A percentile compares a stretch with the other conserved stretches of the same genome.
Conservation (phyloP, 1,140 invertebrate species). For the Drosophila watanabei region DNA sequence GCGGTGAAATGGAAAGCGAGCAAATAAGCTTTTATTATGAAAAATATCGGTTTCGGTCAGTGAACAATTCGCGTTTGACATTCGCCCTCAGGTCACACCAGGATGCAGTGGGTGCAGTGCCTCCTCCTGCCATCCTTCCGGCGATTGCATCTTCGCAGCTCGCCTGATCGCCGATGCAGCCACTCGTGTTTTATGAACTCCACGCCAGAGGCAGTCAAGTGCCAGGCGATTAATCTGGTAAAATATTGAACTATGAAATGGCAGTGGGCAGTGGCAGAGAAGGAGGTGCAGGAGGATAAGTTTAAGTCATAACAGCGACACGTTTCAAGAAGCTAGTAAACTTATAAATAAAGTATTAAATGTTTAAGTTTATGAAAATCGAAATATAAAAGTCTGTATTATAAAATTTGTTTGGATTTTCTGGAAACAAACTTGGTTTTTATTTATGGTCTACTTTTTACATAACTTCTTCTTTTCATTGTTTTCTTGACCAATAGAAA, state of each 20-base stretch:
- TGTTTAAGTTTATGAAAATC: neutral
- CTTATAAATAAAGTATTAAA: neutral
- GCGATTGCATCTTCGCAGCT: constrained; percentile 51
- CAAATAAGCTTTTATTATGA: constrained; percentile 29
- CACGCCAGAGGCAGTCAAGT: constrained; percentile 55
- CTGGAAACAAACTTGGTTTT: too few species aligned
- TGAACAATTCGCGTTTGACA: constrained; percentile 61
- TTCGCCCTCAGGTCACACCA: constrained; percentile 34
- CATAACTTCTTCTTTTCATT: neutral
- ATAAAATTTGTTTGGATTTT: neutral
- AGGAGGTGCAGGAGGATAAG: neutral
- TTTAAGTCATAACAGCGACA: constrained; percentile 2
- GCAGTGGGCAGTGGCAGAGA: neutral
- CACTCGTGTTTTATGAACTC: constrained; percentile 61
- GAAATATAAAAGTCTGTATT: neutral
- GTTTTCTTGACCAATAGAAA: neutral
- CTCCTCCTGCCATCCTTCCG: neutral
- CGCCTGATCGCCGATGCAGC: constrained; percentile 40
- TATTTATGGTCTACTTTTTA: neutral
- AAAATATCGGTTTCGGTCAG: constrained; percentile 63
- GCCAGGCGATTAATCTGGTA: constrained; percentile 71
- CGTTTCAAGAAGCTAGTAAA: neutral
- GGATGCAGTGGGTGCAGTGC: constrained; percentile 14
- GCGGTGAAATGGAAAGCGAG: constrained; percentile 22
- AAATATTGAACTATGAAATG: constrained; percentile 47